Base-by-base conservation (phyloP, 2,888 invertebrate species). In the Melinaea menophilus region DNA sequence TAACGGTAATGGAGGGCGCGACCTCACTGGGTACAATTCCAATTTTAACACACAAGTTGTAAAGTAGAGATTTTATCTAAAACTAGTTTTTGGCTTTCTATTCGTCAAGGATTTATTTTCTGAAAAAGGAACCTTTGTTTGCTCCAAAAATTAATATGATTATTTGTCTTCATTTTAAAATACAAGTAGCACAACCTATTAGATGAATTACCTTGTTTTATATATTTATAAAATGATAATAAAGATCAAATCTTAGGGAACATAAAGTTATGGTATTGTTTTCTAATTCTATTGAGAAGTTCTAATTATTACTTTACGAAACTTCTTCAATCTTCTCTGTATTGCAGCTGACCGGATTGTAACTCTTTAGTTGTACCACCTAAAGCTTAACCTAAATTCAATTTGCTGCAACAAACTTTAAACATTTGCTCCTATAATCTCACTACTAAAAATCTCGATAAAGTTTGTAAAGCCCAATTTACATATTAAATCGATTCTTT, bases 1-100 rank as follows among this genome's bases (percentile, higher is more conserved):
- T 64, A 67, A 71, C 67, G 64, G 67, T 71, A 68, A 69, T 71
- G 64, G 61, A 58, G 61, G 67, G 59, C 58, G 47, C 61, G 65
- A 67, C 70, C 69, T 67, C 58, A 61, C 56, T 58, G 60, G 62
- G 64, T 37, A 56, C 62, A 61, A 56, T 67, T 47, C 59, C 65
- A 64, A 69, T 67, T 70, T 67, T 62, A 62, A 58, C 55, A 56
- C 41, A 37, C 59, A 62, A 54, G 62, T 56, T 56, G 41, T 55
- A 64, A 64, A 60, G 56, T 47, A 51, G 62, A 62, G 70, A 70
- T 70, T 67, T 63, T 64, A 70, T 70, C 70, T 66, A 31, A 62
- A 67, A 61, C 41, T 63, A 55, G 61, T 56, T 67, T 62, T 56
- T 45, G 58, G 13, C 46, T 48, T n/a, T 5, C 48, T 31, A 41